A percentile compares a stretch with the other conserved stretches of the same genome.
Conservation (phyloP, 1,140 invertebrate species). For the Nasonia giraulti region DNA sequence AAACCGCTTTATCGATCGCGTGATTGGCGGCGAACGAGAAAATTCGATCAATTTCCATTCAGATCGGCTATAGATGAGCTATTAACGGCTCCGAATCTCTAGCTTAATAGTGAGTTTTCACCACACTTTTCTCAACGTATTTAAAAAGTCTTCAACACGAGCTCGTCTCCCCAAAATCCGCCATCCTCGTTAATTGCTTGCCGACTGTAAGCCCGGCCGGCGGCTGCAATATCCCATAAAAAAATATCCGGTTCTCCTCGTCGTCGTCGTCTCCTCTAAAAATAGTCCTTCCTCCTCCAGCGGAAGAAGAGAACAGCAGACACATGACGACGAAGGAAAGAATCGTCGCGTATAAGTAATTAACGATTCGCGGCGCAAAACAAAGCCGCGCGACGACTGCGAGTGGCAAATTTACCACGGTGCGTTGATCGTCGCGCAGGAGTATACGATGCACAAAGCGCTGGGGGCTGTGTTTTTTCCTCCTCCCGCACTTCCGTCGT, state of each 20-base stretch:
- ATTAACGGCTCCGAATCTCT: too few relatives aligned
- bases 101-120: too few relatives aligned
- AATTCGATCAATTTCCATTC: too few relatives aligned
- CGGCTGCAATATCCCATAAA: slow-evolving; percentile 15
- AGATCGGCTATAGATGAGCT: too few relatives aligned
- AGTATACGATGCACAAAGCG: background rate
- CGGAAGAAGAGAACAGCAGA: background rate
- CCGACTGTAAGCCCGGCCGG: background rate
- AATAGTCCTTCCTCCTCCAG: background rate
- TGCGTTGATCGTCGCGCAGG: background rate
- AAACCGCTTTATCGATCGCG: too few relatives aligned
- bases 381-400: background rate
- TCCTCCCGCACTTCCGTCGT: background rate
- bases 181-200: slow-evolving; percentile 3
- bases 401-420: slow-evolving; percentile 11
- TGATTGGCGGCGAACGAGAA: too few relatives aligned
- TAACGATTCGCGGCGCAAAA: slow-evolving; percentile 15
- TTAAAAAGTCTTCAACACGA: too few relatives aligned
- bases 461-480: background rate
- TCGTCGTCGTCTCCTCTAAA: background rate
- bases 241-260: slow-evolving; percentile 9
- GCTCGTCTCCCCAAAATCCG: background rate
- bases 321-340: background rate
- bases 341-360: slow-evolving; percentile 16
- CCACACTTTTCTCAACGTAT: too few relatives aligned